Evolutionary conservation across 2,113 vertebrate species (phyloP).

Genomic region (Seriola rivoliana): DNA sequence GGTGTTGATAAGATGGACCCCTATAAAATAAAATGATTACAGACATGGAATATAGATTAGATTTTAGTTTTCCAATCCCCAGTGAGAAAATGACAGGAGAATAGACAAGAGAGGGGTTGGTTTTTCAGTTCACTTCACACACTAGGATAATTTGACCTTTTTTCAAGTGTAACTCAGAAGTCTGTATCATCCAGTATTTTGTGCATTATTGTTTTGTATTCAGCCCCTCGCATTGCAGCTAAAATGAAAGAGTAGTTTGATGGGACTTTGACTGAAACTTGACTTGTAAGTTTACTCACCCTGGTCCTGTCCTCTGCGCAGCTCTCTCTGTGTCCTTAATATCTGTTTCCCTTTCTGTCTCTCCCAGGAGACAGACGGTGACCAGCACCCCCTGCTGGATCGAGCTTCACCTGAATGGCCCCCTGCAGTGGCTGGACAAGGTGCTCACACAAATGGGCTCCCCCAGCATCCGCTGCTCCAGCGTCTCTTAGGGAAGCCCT

Average conservation of each 20-base stretch:
- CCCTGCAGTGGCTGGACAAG: slow-evolving; percentile 98
- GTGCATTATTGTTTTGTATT: not conserved
- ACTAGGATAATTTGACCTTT: not conserved
- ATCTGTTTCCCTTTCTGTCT: slow-evolving; percentile 27
- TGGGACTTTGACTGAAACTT: slow-evolving; percentile 13
- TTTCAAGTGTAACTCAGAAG: not conserved
- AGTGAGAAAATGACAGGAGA: not conserved
- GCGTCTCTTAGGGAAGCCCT: slow-evolving; percentile 89
- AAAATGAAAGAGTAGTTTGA: slow-evolving; percentile 16
- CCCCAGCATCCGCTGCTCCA: slow-evolving; percentile 96
- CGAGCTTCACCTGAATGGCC: slow-evolving; percentile 97
- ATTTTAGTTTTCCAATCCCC: not conserved
- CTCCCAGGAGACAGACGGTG: slow-evolving; percentile 94
- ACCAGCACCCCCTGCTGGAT: slow-evolving; percentile 99
- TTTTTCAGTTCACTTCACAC: not conserved
- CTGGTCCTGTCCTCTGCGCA: not conserved
- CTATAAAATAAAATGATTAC: not conserved
- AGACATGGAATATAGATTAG: not conserved
- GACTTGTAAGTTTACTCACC: slow-evolving; percentile 25
- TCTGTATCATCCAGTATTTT: not conserved
- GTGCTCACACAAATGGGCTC: slow-evolving; percentile 99
- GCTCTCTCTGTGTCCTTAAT: not conserved
- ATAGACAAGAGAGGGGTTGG: not conserved
- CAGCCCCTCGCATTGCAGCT: not conserved
- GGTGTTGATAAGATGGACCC: not conserved